Evolutionary conservation across 1,140 invertebrate genomes (phyloP).

Genomic region (Polypedilum pembai): DNA sequence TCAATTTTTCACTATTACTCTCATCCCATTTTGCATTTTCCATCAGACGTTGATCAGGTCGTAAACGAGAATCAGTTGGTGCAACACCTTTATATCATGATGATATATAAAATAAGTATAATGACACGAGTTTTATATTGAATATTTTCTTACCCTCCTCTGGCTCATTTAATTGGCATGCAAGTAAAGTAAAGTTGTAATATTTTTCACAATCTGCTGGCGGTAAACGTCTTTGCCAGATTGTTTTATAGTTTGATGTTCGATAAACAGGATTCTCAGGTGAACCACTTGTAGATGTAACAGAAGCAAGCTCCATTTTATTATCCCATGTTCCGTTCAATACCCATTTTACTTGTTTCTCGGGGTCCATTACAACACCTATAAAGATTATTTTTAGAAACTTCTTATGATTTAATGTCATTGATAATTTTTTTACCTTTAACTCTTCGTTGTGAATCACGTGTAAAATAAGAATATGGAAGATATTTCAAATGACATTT

Average conservation of each 20-base stretch:
- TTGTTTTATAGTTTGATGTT: conserved; percentile 71
- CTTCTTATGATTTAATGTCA: too few species aligned
- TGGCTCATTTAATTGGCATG: conserved; percentile 91
- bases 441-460: conserved; percentile 87
- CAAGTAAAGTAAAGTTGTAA: conserved; percentile 92
- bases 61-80: conserved; percentile 87
- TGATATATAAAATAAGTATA: neutral
- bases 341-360: conserved; percentile 57
- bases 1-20: conserved; percentile 80
- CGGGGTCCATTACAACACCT: conserved; percentile 60
- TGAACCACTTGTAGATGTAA: conserved; percentile 61
- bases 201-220: conserved; percentile 63
- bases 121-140: neutral
- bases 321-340: conserved; percentile 93
- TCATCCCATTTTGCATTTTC: conserved; percentile 94
- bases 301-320: conserved; percentile 88
- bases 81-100: conserved; percentile 63
- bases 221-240: conserved; percentile 78
- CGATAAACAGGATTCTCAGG: conserved; percentile 82
- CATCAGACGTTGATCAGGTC: conserved; percentile 97
- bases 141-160: conserved; percentile 51
- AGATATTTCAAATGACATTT: conserved; percentile 94
- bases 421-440: conserved; percentile 40
- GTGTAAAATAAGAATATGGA: conserved; percentile 96
- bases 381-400: too few species aligned